Evolutionary conservation across 2,797 vertebrate species (phyloP).

Genomic region (Pampus argenteus): DNA sequence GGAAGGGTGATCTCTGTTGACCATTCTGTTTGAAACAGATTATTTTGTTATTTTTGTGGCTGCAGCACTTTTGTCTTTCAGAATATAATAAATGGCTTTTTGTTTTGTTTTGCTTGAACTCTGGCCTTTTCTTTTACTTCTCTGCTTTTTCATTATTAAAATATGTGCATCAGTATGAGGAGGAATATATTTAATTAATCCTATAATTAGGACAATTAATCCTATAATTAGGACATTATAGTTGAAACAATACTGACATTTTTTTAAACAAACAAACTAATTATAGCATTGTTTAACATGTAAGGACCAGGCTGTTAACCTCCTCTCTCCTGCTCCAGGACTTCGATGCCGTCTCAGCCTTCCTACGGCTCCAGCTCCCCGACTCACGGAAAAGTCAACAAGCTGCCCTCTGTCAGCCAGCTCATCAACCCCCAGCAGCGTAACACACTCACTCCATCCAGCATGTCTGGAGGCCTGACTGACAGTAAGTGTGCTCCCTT

Average conservation of each 20-base stretch:
- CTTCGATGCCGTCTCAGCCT: slow-evolving; percentile 90
- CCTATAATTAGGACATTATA: too few relatives aligned
- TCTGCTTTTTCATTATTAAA: not conserved
- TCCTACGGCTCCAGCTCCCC: slow-evolving; percentile 92
- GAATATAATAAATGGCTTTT: slow-evolving; percentile 81
- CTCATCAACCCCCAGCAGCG: slow-evolving; percentile 99
- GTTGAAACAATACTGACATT: too few relatives aligned
- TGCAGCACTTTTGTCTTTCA: slow-evolving; percentile 77
- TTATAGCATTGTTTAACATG: too few relatives aligned
- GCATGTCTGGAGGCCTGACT: slow-evolving; percentile 92
- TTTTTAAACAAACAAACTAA: too few relatives aligned
- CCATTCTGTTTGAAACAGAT: slow-evolving; percentile 80
- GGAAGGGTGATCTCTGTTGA: slow-evolving; percentile 50
- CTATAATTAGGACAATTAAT: too few relatives aligned
- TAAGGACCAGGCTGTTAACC: too few relatives aligned
- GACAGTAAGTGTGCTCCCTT: slow-evolving; percentile 90
- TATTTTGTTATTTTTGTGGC: slow-evolving; percentile 62
- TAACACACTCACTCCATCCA: slow-evolving; percentile 94
- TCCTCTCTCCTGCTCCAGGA: slow-evolving; percentile 83
- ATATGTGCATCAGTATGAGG: not conserved
- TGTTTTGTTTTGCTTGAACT: slow-evolving; percentile 66
- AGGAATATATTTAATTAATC: too few relatives aligned
- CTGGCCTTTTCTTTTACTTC: slow-evolving; percentile 19
- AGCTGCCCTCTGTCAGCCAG: slow-evolving; percentile 98
- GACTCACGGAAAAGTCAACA: slow-evolving; percentile 96